phyloP scores from a whole-genome alignment of 2,888 invertebrate genomes.

The Ophioninae sp. region DNA sequence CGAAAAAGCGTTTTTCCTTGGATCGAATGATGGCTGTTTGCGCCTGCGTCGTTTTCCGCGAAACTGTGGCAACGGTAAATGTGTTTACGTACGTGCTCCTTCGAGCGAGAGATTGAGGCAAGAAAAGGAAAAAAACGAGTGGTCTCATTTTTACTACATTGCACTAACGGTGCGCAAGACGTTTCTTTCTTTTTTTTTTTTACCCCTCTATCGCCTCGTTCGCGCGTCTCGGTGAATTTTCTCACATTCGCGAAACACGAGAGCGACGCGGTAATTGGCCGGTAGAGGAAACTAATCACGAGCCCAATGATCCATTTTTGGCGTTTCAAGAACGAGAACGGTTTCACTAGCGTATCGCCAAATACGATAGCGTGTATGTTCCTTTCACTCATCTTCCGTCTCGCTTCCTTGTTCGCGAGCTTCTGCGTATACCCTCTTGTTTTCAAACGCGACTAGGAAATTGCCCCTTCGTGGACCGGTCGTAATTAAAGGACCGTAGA shows the following conservation, averaged over 20 bases:
- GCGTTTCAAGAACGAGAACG: constrained; percentile 38
- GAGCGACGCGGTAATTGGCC: constrained; percentile 38
- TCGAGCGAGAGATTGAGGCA: not conserved
- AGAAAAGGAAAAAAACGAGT: constrained; percentile 1
- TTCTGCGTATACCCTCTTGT: not conserved
- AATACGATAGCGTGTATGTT: constrained; percentile 8
- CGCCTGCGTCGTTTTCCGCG: not conserved
- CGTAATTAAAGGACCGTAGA: constrained; percentile 50
- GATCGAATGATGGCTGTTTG: not conserved
- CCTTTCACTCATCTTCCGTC: constrained; percentile 25
- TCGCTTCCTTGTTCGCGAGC: constrained; percentile 41
- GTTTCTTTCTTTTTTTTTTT: not conserved
- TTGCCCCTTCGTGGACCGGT: constrained; percentile 40
- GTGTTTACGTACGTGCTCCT: constrained; percentile 6
- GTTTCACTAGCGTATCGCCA: constrained; percentile 26
- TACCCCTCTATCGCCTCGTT: constrained; percentile 1
- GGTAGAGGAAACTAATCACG: constrained; percentile 23
- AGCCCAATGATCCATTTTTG: constrained; percentile 58
- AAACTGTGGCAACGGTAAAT: constrained; percentile 29
- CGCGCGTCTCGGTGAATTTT: constrained; percentile 12
- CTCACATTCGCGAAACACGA: constrained; percentile 24
- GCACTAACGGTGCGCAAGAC: constrained; percentile 2
- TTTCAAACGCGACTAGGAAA: constrained; percentile 20
- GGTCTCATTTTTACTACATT: constrained; percentile 4
- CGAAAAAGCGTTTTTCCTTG: not conserved